A percentile compares a stretch with the other conserved stretches of the same genome.
phyloP scores from a whole-genome alignment of 2,888 invertebrate genomes.

The Ochropacha duplaris region DNA sequence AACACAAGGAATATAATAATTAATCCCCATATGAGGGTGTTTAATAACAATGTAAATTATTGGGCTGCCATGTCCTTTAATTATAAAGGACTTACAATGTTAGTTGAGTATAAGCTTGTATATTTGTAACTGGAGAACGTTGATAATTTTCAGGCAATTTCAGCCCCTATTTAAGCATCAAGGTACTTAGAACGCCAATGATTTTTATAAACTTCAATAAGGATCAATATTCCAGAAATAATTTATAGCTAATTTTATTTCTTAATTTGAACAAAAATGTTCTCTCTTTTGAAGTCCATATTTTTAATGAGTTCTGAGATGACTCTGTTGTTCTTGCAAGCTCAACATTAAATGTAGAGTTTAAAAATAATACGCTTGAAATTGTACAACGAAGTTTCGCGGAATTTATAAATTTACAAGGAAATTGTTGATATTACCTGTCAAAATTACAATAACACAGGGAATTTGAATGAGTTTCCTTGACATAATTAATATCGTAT shows the following conservation, averaged over 20 bases:
- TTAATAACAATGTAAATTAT: slow-evolving; percentile 33
- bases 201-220: background rate
- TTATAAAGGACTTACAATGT: background rate
- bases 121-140: slow-evolving; percentile 1
- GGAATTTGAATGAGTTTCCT: slow-evolving; percentile 20
- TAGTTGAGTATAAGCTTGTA: background rate
- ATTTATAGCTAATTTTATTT: background rate
- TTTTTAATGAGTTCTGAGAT: too few species aligned
- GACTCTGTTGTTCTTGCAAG: too few species aligned
- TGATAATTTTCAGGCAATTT: background rate
- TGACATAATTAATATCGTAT: slow-evolving; percentile 32
- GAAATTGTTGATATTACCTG: slow-evolving; percentile 13
- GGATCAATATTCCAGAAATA: background rate
- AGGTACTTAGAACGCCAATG: background rate
- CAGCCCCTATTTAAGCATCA: background rate
- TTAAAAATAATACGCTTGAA: background rate
- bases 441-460: slow-evolving; percentile 16
- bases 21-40: slow-evolving; percentile 43
- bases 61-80: slow-evolving; percentile 7
- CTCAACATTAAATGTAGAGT: too few species aligned
- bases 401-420: background rate
- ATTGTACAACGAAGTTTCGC: background rate
- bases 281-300: too few species aligned
- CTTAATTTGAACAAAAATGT: too few species aligned
- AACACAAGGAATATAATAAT: slow-evolving; percentile 49